Base-by-base conservation (phyloP, 2,888 invertebrate genomes). In the Apamea anceps region DNA sequence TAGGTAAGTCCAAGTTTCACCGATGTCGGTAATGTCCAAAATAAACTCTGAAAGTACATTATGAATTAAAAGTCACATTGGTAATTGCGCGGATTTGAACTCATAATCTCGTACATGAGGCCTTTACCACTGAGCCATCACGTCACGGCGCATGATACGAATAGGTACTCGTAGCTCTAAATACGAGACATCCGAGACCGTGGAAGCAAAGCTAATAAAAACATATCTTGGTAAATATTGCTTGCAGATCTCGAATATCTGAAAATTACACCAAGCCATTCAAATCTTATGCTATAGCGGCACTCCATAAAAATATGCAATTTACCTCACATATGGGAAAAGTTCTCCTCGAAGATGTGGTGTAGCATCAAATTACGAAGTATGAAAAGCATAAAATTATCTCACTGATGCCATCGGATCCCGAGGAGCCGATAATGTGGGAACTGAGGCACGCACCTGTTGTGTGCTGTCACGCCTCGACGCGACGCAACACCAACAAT, bases 401-500 rank as follows among this genome's bases (percentile, higher is more conserved):
- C 79, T 67, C 84, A 72, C 77, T 85, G 85, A 81, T 80, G 84
- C 70, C 72, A 84, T 73, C 84, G 81, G 65, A 72, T 75, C 60
- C 77, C 70, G 60, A 80, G 82, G 73, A 81, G 51, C 79, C 78
- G 81, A 89, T 90, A 90, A 89, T 92, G 90, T 90, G 91, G 90
- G 89, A 90, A 90, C 84, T 72, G 76, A 79, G 42, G 78, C 76
- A 79, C 80, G 80, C 92, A 91, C 91, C 91, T 92, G 93, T 75
- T 80, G 91, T 88, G 85, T 92, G 92, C 75, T 80, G 91, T 88
- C 87, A 91, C 88, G 89, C 85, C 74, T 88, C 81, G 86, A 75
- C 57, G 57, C 57, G 75, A 85, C 28, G 75, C 65, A 70, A 68
- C 62, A 67, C 66, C 42, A 70, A 75, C 77, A 70, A 72, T 45